phyloP scores from a whole-genome alignment of 2,797 vertebrate genomes.

The Limosa lapponica region DNA sequence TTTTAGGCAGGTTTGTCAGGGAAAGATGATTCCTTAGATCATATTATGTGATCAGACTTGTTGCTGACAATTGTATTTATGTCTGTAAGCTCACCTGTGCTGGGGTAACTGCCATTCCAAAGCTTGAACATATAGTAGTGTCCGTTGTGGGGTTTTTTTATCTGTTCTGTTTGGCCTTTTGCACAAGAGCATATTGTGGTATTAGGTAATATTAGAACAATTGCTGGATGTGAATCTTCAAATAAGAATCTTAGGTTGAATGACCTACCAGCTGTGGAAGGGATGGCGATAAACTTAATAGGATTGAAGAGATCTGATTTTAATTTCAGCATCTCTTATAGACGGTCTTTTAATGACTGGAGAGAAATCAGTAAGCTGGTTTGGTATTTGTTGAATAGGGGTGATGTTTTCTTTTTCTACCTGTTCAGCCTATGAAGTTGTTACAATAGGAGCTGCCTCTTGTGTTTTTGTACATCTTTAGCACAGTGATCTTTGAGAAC shows the following conservation, averaged over 20 bases:
- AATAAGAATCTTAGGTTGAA: neutral
- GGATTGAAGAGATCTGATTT: neutral
- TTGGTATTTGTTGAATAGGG: neutral
- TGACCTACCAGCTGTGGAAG: neutral
- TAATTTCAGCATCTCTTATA: neutral
- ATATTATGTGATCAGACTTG: neutral
- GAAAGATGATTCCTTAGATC: neutral
- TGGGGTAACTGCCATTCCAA: neutral
- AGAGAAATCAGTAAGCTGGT: neutral
- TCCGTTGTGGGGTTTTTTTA: neutral
- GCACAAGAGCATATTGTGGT: neutral
- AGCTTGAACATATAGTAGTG: neutral
- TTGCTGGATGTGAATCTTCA: neutral
- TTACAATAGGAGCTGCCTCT: neutral
- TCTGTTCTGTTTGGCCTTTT: neutral
- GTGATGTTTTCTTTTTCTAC: neutral
- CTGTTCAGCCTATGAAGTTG: neutral
- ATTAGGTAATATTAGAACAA: neutral
- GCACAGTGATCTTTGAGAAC: neutral
- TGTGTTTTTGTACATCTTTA: neutral
- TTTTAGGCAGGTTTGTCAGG: neutral
- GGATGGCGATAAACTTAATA: neutral
- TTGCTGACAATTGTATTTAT: neutral
- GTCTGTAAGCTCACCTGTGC: neutral
- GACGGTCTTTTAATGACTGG: neutral